These are phyloP conservation scores for Punctoribates punctum DNA, from an alignment of 2,888 invertebrate genomes.

Conservation along the genomic window DNA sequence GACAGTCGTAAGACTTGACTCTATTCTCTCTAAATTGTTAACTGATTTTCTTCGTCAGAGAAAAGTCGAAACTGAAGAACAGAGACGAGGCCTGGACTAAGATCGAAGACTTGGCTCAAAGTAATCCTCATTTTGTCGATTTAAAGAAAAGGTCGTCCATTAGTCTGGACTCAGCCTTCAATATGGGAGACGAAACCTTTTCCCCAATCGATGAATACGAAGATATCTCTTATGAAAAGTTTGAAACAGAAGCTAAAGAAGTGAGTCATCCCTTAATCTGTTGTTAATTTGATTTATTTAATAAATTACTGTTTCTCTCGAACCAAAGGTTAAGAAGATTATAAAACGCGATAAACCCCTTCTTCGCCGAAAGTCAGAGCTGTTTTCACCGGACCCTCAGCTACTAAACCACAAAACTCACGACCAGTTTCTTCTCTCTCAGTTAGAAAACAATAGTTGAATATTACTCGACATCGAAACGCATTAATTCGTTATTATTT, in stretches of 20 bases:
- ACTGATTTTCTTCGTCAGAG: conserved; percentile 50
- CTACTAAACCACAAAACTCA: not conserved
- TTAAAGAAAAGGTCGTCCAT: not conserved
- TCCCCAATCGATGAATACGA: conserved; percentile 20
- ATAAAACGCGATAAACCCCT: not conserved
- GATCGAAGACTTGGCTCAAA: conserved; percentile 47
- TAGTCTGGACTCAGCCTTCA: not conserved
- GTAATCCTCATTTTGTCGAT: conserved; percentile 44
- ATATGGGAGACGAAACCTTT: not conserved
- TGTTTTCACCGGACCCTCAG: conserved; percentile 2
- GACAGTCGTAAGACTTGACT: conserved; percentile 76
- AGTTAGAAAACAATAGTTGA: conserved; percentile 1
- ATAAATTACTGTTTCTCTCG: not conserved
- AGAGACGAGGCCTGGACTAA: conserved; percentile 48
- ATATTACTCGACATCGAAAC: conserved; percentile 13
- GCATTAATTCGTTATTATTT: too few relatives aligned
- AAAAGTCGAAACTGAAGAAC: conserved; percentile 45
- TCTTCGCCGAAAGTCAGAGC: conserved; percentile 11
- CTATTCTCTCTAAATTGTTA: not conserved
- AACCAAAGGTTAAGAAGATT: conserved; percentile 3
- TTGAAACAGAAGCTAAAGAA: conserved; percentile 17
- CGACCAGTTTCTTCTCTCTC: conserved; percentile 7
- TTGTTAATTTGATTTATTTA: too few relatives aligned
- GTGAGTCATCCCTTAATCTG: too few relatives aligned
- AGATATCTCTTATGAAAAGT: conserved; percentile 19